Conservation (phyloP, 2,888 invertebrate species). For the Pristionchus maxplancki region DNA sequence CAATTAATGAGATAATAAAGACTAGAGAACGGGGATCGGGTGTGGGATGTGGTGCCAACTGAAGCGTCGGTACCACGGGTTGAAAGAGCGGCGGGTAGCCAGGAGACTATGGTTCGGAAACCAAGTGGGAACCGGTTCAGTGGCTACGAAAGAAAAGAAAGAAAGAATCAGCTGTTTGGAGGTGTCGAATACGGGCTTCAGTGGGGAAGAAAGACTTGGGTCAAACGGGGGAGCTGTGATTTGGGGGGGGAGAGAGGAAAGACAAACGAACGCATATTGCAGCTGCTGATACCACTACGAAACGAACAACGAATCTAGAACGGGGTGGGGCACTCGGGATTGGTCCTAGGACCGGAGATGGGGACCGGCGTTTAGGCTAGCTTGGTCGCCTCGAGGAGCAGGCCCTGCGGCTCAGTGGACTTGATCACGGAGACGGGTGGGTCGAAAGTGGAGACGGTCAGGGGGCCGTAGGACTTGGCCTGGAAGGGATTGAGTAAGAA, state of each 20-base stretch:
- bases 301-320: conserved; percentile 22
- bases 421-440: conserved; percentile 47
- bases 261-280: conserved; percentile 14
- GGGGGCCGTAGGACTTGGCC: conserved; percentile 38
- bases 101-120: not conserved
- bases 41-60: not conserved
- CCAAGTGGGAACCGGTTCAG: not conserved
- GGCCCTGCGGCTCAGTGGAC: conserved; percentile 32
- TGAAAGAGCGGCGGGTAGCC: conserved; percentile 46
- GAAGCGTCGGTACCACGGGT: conserved; percentile 6
- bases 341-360: not conserved
- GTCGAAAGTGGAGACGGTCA: conserved; percentile 44
- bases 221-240: not conserved
- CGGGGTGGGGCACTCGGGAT: not conserved
- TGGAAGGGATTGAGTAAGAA: not conserved
- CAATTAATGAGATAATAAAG: conserved; percentile 29
- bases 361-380: conserved; percentile 34
- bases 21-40: conserved; percentile 33
- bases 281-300: conserved; percentile 10
- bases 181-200: conserved; percentile 29
- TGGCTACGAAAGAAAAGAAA: not conserved
- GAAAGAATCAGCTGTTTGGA: conserved; percentile 9
- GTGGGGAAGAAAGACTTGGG: not conserved
- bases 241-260: conserved; percentile 7
- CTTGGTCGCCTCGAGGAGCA: conserved; percentile 31